phyloP scores from a whole-genome alignment of 2,113 vertebrate genomes.

The Prunella fulvescens region DNA sequence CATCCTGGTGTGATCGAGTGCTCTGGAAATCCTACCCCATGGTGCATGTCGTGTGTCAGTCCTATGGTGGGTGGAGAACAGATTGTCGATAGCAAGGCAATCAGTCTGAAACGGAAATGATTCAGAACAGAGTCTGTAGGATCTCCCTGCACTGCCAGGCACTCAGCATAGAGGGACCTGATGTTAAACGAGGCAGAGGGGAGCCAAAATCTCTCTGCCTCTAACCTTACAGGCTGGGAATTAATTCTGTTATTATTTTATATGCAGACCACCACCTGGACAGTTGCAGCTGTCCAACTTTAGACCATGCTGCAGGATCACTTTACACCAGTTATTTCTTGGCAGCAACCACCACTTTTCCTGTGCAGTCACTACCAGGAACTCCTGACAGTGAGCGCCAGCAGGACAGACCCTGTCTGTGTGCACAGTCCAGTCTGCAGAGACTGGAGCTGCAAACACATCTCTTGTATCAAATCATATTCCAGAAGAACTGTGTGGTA shows the following conservation, averaged over 20 bases:
- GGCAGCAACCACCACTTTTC: not conserved
- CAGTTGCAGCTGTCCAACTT: not conserved
- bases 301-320: not conserved
- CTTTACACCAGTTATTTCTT: not conserved
- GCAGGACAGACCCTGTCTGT: not conserved
- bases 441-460: not conserved
- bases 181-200: not conserved
- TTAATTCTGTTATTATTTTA: not conserved
- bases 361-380: not conserved
- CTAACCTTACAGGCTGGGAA: not conserved
- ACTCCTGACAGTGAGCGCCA: not conserved
- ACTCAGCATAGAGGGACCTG: not conserved
- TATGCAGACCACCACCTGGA: not conserved
- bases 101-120: constrained; percentile 61
- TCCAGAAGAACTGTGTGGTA: not conserved
- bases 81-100: constrained; percentile 31
- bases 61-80: constrained; percentile 85
- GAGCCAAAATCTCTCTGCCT: constrained; percentile 11
- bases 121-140: constrained; percentile 51
- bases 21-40: constrained; percentile 94
- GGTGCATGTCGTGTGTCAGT: constrained; percentile 92
- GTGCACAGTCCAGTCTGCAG: not conserved
- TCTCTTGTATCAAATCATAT: not conserved
- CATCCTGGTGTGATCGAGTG: constrained; percentile 97
- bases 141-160: constrained; percentile 53